These are phyloP conservation scores for Laodelphax striatellus DNA, from an alignment of 1,140 invertebrate genomes.

Conservation along the genomic window DNA sequence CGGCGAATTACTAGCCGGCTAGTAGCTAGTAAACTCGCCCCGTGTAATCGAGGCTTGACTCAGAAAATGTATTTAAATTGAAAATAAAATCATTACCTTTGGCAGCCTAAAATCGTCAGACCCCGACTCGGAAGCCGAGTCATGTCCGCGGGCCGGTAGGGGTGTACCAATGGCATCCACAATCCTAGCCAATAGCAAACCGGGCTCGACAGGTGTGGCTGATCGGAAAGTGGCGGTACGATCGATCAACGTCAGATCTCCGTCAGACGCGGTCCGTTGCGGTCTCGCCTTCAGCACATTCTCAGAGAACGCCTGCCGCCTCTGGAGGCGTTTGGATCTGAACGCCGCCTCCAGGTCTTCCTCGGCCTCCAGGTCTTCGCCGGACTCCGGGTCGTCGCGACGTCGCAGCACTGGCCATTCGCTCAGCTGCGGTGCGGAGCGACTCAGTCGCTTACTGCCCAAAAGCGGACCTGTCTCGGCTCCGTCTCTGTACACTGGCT, in stretches of 20 bases:
- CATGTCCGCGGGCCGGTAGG: not conserved
- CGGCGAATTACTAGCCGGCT: no score
- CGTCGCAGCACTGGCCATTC: conserved; percentile 22
- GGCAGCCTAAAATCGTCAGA: not conserved
- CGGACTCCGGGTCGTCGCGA: not conserved
- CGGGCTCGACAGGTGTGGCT: conserved; percentile 45
- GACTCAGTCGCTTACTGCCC: conserved; percentile 6
- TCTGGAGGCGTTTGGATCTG: conserved; percentile 12
- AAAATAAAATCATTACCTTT: no score
- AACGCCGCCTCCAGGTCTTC: conserved; percentile 16
- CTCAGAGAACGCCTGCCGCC: conserved; percentile 19
- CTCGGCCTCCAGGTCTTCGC: conserved; percentile 11
- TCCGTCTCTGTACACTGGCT: conserved; percentile 23
- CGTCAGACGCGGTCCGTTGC: conserved; percentile 56
- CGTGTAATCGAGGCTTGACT: no score
- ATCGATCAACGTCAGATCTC: conserved; percentile 61
- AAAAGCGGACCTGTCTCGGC: not conserved
- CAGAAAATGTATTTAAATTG: no score
- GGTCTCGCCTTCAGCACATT: conserved; percentile 31
- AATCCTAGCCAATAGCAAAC: conserved; percentile 56
- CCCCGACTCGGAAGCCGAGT: not conserved
- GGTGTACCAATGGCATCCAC: conserved; percentile 52
- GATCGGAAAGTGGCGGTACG: conserved; percentile 56
- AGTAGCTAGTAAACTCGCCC: no score
- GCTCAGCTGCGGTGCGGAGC: conserved; percentile 22